Conservation (phyloP, 2,797 vertebrate species). For the Schizothorax lantsangensis region DNA sequence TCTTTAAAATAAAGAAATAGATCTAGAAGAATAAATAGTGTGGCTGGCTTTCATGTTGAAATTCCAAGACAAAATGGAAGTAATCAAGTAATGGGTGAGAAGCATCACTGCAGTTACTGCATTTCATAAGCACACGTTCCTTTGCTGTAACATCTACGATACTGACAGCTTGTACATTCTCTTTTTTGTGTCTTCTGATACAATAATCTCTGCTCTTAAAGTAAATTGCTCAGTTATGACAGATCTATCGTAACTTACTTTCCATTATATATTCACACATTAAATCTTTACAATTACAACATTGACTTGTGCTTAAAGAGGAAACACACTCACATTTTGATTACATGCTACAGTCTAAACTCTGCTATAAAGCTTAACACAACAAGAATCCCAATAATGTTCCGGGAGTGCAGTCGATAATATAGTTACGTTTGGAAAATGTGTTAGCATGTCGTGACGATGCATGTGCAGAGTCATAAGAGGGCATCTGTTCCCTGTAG, state of each 20-base stretch:
- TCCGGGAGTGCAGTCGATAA: not conserved
- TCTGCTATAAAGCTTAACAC: slow-evolving; percentile 11
- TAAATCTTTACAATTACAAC: not conserved
- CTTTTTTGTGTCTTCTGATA: not conserved
- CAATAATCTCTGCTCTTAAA: not conserved
- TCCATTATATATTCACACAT: not conserved
- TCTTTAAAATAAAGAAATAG: not conserved
- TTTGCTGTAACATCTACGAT: not conserved
- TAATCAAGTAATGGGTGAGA: not conserved
- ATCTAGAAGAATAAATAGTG: not conserved
- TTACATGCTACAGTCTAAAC: not conserved
- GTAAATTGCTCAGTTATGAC: not conserved
- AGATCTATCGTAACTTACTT: not conserved
- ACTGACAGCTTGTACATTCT: not conserved
- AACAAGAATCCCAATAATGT: slow-evolving; percentile 4
- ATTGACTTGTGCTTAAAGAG: not conserved
- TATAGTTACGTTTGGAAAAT: slow-evolving; percentile 21
- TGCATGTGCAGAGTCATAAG: slow-evolving; percentile 34
- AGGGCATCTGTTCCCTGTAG: slow-evolving; percentile 39
- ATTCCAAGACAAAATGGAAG: not conserved
- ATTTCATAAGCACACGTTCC: not conserved
- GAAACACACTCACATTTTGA: not conserved
- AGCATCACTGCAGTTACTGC: not conserved
- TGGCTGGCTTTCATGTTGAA: not conserved
- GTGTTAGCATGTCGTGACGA: slow-evolving; percentile 16